Evolutionary conservation across 2,888 invertebrate species (phyloP).

Genomic region (Amphipoea lucens): DNA sequence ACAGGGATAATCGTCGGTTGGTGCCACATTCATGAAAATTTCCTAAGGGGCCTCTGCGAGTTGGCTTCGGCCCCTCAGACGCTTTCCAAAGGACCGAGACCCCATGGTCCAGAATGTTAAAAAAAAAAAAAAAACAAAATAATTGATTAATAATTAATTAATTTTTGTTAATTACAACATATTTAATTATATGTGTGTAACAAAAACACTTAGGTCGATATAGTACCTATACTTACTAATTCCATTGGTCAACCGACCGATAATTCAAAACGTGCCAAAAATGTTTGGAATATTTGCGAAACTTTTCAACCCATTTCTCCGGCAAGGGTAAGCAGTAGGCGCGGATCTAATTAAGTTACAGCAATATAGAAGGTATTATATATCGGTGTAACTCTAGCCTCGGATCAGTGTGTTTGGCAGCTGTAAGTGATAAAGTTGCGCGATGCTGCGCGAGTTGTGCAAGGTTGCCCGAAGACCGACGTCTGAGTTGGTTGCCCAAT

Average conservation of each 20-base stretch:
- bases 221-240: background rate
- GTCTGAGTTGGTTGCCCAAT: background rate
- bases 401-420: conserved; percentile 28
- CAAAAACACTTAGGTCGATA: background rate
- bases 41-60: no score
- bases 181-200: no score
- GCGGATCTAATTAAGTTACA: background rate
- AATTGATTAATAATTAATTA: no score
- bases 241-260: background rate
- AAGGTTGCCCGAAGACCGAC: conserved; percentile 4
- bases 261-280: background rate
- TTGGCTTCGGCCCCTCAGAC: no score
- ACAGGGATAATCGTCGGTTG: no score
- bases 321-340: background rate
- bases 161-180: no score
- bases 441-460: background rate
- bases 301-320: background rate
- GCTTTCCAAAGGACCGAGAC: no score
- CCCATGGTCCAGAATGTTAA: no score
- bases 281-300: background rate
- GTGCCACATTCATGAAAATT: no score
- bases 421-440: conserved; percentile 3
- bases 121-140: no score
- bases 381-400: conserved; percentile 7
- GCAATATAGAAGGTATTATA: conserved; percentile 18